These are phyloP conservation scores for Sycobia sp. DNA, from an alignment of 1,140 invertebrate species.

Conservation along the genomic window DNA sequence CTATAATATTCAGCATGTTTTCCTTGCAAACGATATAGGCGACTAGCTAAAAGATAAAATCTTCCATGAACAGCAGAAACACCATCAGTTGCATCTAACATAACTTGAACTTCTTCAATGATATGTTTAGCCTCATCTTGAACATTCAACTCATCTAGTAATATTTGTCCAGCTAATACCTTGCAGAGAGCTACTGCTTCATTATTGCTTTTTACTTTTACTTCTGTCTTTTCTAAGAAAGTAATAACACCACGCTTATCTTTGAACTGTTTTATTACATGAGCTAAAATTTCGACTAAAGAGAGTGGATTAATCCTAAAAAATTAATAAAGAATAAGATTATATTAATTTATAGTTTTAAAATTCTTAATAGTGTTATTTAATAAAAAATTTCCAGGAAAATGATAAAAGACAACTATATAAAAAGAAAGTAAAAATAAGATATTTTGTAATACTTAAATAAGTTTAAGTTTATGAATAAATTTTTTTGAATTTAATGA, in stretches of 20 bases:
- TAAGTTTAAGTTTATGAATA: too few relatives aligned
- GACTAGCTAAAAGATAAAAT: slow-evolving; percentile 93
- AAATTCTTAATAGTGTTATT: background rate
- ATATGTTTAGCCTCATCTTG: slow-evolving; percentile 84
- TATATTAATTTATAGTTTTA: background rate
- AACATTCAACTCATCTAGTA: slow-evolving; percentile 81
- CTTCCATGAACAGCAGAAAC: slow-evolving; percentile 92
- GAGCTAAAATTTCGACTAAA: slow-evolving; percentile 84
- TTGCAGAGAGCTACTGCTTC: slow-evolving; percentile 87
- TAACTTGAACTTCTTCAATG: slow-evolving; percentile 86
- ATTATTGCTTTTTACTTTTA: slow-evolving; percentile 86
- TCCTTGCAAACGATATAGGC: slow-evolving; percentile 80
- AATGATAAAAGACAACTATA: too few relatives aligned
- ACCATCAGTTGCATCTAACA: slow-evolving; percentile 88
- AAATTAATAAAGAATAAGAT: slow-evolving; percentile 11
- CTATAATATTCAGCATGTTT: slow-evolving; percentile 94
- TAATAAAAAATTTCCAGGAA: too few relatives aligned
- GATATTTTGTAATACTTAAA: too few relatives aligned
- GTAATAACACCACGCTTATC: slow-evolving; percentile 82
- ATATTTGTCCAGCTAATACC: slow-evolving; percentile 83
- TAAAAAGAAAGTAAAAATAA: too few relatives aligned
- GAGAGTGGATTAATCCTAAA: slow-evolving; percentile 91
- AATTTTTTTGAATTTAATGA: too few relatives aligned
- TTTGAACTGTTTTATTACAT: slow-evolving; percentile 79
- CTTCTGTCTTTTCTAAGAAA: slow-evolving; percentile 85